phyloP scores from a whole-genome alignment of 2,888 invertebrate genomes.

The Flabesymbios commensalis region DNA sequence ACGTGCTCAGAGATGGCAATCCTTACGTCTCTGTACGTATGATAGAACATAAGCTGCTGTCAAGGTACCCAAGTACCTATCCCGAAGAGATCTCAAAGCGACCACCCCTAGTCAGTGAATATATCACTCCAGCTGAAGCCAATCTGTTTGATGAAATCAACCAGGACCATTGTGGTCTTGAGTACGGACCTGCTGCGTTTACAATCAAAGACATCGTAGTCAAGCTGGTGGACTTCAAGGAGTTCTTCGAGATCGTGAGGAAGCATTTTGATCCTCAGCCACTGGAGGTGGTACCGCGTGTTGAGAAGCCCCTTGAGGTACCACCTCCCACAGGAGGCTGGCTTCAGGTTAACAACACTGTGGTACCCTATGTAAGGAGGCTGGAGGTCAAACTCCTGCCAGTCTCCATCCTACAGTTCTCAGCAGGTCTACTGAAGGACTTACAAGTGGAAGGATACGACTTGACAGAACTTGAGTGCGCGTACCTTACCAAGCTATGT shows the following conservation, averaged over 20 bases:
- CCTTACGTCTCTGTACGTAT: slow-evolving; percentile 92
- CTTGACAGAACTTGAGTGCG: slow-evolving; percentile 46
- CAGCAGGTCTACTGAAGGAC: slow-evolving; percentile 48
- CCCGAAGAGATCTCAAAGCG: slow-evolving; percentile 86
- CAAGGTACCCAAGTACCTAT: slow-evolving; percentile 53
- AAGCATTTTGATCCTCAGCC: too few species aligned
- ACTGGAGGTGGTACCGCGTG: too few species aligned
- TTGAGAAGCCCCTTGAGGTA: too few species aligned
- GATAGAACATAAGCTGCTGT: slow-evolving; percentile 82
- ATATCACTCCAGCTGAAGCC: slow-evolving; percentile 88
- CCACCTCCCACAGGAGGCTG: slow-evolving; percentile 49
- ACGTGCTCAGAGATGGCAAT: slow-evolving; percentile 80
- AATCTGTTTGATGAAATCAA: slow-evolving; percentile 90
- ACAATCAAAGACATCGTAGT: slow-evolving; percentile 89
- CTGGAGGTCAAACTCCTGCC: slow-evolving; percentile 83
- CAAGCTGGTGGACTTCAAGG: slow-evolving; percentile 81
- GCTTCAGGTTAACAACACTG: slow-evolving; percentile 75
- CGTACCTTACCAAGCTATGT: slow-evolving; percentile 50
- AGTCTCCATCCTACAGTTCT: slow-evolving; percentile 63
- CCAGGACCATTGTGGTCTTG: slow-evolving; percentile 85
- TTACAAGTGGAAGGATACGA: slow-evolving; percentile 42
- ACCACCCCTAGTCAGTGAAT: slow-evolving; percentile 88
- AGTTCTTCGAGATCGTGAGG: slow-evolving; percentile 80
- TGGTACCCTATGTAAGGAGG: slow-evolving; percentile 84
- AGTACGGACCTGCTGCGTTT: slow-evolving; percentile 86